These are phyloP conservation scores for Otus scops DNA, from an alignment of 2,797 vertebrate genomes.

Conservation along the genomic window DNA sequence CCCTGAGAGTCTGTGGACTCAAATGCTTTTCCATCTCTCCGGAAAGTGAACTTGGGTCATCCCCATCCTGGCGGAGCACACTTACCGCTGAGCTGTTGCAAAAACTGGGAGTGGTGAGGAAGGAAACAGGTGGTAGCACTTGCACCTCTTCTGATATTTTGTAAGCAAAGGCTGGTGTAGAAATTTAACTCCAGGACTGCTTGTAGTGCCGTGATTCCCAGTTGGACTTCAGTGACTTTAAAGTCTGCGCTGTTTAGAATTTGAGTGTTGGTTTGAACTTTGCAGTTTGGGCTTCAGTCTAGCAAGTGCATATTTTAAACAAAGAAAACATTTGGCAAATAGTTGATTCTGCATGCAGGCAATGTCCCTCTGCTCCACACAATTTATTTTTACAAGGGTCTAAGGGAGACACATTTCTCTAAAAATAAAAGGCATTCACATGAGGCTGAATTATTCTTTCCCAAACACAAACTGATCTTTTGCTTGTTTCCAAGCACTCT, in stretches of 20 bases:
- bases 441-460: slow-evolving; percentile 46
- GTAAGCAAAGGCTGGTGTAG: slow-evolving; percentile 68
- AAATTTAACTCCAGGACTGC: slow-evolving; percentile 65
- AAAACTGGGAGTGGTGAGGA: slow-evolving; percentile 44
- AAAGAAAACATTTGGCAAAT: slow-evolving; percentile 70
- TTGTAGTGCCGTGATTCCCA: slow-evolving; percentile 55
- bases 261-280: slow-evolving; percentile 68
- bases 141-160: slow-evolving; percentile 71
- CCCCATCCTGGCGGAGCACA: background rate
- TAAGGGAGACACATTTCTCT: slow-evolving; percentile 59
- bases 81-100: slow-evolving; percentile 39
- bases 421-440: slow-evolving; percentile 61
- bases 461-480: slow-evolving; percentile 51
- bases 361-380: slow-evolving; percentile 53
- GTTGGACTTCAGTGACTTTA: slow-evolving; percentile 59
- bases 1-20: background rate
- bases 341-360: slow-evolving; percentile 63
- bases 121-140: slow-evolving; percentile 67
- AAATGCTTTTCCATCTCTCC: background rate
- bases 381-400: slow-evolving; percentile 62
- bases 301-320: slow-evolving; percentile 70
- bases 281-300: slow-evolving; percentile 69
- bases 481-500: slow-evolving; percentile 41
- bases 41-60: background rate
- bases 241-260: slow-evolving; percentile 65